phyloP scores from a whole-genome alignment of 1,140 invertebrate species.

The Drosophila pseudoobscura region DNA sequence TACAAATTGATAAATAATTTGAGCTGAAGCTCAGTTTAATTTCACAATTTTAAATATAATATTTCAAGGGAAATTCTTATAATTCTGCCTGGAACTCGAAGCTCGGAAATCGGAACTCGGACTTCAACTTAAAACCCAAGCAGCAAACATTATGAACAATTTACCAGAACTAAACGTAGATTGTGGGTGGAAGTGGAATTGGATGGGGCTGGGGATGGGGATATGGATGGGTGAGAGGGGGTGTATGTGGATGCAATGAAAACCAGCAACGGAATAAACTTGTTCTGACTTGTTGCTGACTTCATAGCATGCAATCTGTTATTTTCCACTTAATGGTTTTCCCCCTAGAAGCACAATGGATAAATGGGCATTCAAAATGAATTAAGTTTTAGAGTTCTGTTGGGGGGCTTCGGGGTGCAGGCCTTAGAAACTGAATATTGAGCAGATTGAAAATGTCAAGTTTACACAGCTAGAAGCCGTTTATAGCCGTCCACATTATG shows the following conservation, averaged over 20 bases:
- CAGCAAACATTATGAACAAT: slow-evolving; percentile 43
- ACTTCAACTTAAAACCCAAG: background rate
- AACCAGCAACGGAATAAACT: slow-evolving; percentile 34
- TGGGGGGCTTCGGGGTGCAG: no score
- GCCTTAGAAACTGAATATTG: slow-evolving; percentile 34
- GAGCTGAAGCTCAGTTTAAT: no score
- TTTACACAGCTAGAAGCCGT: slow-evolving; percentile 61
- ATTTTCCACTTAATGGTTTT: slow-evolving; percentile 68
- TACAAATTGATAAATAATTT: no score
- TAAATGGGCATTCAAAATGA: slow-evolving; percentile 46
- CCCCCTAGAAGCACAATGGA: slow-evolving; percentile 9
- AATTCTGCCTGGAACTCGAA: background rate
- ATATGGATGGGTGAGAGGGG: no score
- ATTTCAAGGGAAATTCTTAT: no score
- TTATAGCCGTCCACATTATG: slow-evolving; percentile 14
- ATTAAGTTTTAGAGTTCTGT: slow-evolving; percentile 15
- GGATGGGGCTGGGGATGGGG: no score
- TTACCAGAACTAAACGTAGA: slow-evolving; percentile 56
- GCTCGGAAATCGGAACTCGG: background rate
- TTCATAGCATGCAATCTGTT: slow-evolving; percentile 57
- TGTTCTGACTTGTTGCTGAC: slow-evolving; percentile 50
- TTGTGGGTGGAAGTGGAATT: no score
- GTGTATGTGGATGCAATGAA: slow-evolving; percentile 29
- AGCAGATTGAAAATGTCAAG: slow-evolving; percentile 45
- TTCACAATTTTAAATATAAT: no score